A percentile compares a stretch with the other conserved stretches of the same genome.
Evolutionary conservation across 2,888 invertebrate species (phyloP).

Genomic region (Nematopogon swammerdamellus): DNA sequence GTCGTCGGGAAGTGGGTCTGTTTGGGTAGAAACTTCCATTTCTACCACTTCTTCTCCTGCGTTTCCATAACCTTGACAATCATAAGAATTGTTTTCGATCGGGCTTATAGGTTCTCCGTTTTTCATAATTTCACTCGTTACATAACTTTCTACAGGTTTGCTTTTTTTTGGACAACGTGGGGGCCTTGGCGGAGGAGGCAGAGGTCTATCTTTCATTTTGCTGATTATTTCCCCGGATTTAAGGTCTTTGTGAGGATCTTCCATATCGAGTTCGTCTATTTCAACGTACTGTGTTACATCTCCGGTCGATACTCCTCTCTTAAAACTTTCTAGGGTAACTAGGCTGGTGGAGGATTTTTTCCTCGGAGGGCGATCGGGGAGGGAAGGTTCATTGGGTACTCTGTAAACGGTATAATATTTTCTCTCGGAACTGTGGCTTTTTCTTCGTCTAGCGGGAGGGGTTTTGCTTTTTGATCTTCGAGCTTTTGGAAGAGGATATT

Average conservation of each 20-base stretch:
- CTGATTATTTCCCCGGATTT: constrained; percentile 73
- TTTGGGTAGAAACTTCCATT: constrained; percentile 78
- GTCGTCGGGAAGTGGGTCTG: constrained; percentile 80
- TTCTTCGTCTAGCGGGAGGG: constrained; percentile 36
- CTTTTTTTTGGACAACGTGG: constrained; percentile 61
- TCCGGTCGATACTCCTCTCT: constrained; percentile 32
- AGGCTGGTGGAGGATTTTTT: constrained; percentile 57
- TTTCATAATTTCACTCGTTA: constrained; percentile 7
- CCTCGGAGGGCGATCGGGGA: constrained; percentile 63
- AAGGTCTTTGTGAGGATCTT: constrained; percentile 60
- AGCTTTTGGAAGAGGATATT: constrained; percentile 62
- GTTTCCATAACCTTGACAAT: not conserved
- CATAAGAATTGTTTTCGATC: constrained; percentile 3
- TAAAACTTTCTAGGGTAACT: constrained; percentile 49
- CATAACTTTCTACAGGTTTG: constrained; percentile 26
- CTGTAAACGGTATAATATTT: constrained; percentile 69
- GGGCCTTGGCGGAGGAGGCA: constrained; percentile 84
- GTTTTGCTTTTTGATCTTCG: constrained; percentile 54
- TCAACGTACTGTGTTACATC: constrained; percentile 60
- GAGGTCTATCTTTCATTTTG: constrained; percentile 81
- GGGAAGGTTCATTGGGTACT: constrained; percentile 32
- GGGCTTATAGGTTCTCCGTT: not conserved
- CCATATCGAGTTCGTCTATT: constrained; percentile 56
- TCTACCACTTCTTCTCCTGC: constrained; percentile 47
- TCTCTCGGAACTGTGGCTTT: constrained; percentile 50